These are phyloP conservation scores for Strix uralensis DNA, from an alignment of 2,113 vertebrate species.

Conservation along the genomic window DNA sequence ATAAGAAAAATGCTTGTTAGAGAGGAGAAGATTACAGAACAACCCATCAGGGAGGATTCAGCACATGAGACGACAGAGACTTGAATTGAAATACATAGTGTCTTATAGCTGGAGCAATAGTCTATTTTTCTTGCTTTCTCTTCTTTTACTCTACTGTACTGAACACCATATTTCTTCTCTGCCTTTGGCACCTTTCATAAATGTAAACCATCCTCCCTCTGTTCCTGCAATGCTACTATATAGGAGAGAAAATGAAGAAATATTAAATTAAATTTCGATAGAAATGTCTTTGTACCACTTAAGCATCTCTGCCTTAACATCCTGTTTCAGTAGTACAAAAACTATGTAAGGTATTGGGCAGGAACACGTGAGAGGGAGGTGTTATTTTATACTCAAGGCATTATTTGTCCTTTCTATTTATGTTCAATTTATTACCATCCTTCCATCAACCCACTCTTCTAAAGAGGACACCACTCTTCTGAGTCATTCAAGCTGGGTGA, in stretches of 20 bases:
- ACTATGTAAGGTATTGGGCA: background rate
- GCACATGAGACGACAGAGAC: background rate
- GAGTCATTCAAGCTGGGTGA: background rate
- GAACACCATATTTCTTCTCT: constrained; percentile 18
- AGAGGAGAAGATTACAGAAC: constrained; percentile 29
- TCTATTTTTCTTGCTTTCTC: constrained; percentile 26
- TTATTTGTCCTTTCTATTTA: background rate
- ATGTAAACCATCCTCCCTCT: constrained; percentile 17
- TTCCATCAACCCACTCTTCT: background rate
- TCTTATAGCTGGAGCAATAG: background rate
- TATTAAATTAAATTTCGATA: background rate
- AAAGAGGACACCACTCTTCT: background rate
- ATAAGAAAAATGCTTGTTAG: constrained; percentile 21
- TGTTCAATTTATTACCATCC: background rate
- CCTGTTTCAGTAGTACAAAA: background rate
- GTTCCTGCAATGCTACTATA: background rate
- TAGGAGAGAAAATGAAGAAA: constrained; percentile 14
- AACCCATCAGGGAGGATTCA: constrained; percentile 32
- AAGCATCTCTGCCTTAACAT: background rate
- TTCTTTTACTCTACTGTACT: constrained; percentile 10
- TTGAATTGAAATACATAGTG: constrained; percentile 49
- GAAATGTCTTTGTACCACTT: background rate
- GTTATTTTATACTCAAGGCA: background rate
- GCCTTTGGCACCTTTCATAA: constrained; percentile 1
- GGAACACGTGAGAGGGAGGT: background rate